Evolutionary conservation across 2,797 vertebrate species (phyloP), one percentile per base, ranked within the genome.

Genomic region (Coregonus sp.): DNA sequence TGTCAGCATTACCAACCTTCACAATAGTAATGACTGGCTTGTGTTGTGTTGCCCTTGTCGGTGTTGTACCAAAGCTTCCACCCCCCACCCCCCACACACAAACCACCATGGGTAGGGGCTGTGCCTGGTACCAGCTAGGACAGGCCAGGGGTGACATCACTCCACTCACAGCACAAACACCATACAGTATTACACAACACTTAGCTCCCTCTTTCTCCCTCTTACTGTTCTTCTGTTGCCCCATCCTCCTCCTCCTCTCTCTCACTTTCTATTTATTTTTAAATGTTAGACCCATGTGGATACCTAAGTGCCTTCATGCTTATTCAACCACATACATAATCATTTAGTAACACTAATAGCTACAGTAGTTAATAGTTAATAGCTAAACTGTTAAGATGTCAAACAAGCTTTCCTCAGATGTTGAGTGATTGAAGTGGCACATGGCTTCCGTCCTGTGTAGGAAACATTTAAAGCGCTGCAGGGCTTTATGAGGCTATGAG

Each of bases 161-260:
- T 76, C 29, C 76, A 50, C 59, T 63, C 59, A 63, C 2, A 37
- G 25, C 31, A 33, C 67, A 82, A 40, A 75, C 73, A 84, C 68
- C 83, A 84, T 80, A 25, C 25, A 25, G 25, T 25, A 77, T 78
- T 68, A 75, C 66, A 2, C 80, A 59, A 82, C 54, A 82, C 59
- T 25, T 25, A 25, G 25, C 25, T 63, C n/a, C 59, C 4, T 68
- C 82, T 78, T 76, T 80, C 81, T 81, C 79, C 29, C 73, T 83
- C 70, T 47, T 85, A 77, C 72, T 77, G 80, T 83, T 74, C 76
- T 79, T 72, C 74, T 65, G 20, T 11, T 65, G 1, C 61, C 25
- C 61, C 25, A 47, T 47, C 65, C 1, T 5, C 29, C 29, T 9
- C 25, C 14, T 15, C 25, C 25, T 5, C 12, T 33, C 14, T 37